These are phyloP conservation scores for Lampris megalopsis DNA, from an alignment of 2,113 vertebrate genomes.

Conservation along the genomic window DNA sequence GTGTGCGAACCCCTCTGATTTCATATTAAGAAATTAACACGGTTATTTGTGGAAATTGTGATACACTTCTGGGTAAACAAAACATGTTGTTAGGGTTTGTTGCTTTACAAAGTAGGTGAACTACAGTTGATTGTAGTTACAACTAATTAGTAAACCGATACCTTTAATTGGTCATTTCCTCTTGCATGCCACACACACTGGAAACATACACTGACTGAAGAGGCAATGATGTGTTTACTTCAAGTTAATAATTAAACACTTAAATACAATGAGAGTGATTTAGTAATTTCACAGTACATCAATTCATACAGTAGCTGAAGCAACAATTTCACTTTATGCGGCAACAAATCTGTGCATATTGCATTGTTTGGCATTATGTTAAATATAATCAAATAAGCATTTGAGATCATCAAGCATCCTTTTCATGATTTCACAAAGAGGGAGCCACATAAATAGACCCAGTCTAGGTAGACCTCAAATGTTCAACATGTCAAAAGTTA, in stretches of 20 bases:
- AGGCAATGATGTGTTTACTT: conserved; percentile 58
- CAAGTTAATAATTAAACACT: conserved; percentile 54
- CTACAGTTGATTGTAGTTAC: neutral
- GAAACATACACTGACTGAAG: conserved; percentile 19
- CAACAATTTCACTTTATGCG: conserved; percentile 11
- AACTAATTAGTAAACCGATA: conserved; percentile 19
- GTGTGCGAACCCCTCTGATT: too few relatives aligned
- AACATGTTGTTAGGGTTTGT: too few relatives aligned
- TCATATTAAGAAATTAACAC: too few relatives aligned
- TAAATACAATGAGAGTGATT: conserved; percentile 21
- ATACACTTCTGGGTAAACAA: too few relatives aligned
- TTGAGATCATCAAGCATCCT: neutral
- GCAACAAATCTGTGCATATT: neutral
- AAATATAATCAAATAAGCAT: neutral
- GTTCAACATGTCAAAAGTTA: neutral
- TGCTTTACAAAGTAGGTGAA: neutral
- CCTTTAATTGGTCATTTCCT: neutral
- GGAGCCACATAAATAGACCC: conserved; percentile 7
- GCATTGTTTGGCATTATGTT: neutral
- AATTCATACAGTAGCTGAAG: conserved; percentile 1
- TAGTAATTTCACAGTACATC: conserved; percentile 17
- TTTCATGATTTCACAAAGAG: neutral
- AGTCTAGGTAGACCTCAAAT: conserved; percentile 8
- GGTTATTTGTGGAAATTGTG: neutral
- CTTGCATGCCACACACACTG: neutral